A percentile compares a stretch with the other conserved stretches of the same genome.
These are phyloP conservation scores for Trematomus bernacchii DNA, from an alignment of 2,797 vertebrate genomes.

Conservation along the genomic window DNA sequence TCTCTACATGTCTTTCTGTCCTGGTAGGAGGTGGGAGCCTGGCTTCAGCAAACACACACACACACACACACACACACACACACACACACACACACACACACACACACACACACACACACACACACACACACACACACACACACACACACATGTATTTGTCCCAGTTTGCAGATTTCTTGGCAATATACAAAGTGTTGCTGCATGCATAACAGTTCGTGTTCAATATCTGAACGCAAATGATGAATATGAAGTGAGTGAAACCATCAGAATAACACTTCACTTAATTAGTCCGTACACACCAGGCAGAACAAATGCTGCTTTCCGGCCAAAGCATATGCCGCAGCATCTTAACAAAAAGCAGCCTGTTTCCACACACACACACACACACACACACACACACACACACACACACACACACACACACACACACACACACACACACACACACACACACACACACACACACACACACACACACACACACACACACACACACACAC, in stretches of 20 bases:
- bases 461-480: too few species aligned
- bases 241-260: slow-evolving; percentile 86
- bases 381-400: background rate
- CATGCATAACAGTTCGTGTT: slow-evolving; percentile 84
- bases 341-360: slow-evolving; percentile 55
- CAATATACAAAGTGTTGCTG: slow-evolving; percentile 85
- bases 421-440: too few species aligned
- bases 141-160: slow-evolving; percentile 64
- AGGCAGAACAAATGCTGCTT: slow-evolving; percentile 82
- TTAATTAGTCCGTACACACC: slow-evolving; percentile 84
- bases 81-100: background rate
- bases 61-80: slow-evolving; percentile 22
- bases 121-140: background rate
- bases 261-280: slow-evolving; percentile 85
- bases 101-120: slow-evolving; percentile 4
- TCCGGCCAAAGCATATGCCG: slow-evolving; percentile 73
- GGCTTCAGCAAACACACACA: slow-evolving; percentile 26
- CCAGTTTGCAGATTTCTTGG: slow-evolving; percentile 82
- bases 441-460: too few species aligned
- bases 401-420: too few species aligned
- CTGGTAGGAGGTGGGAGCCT: slow-evolving; percentile 57
- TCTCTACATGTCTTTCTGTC: slow-evolving; percentile 44
- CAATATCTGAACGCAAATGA: slow-evolving; percentile 82
- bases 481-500: too few species aligned
- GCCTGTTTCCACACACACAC: slow-evolving; percentile 36